These are phyloP conservation scores for Margaritifera margaritifera DNA, from an alignment of 2,888 invertebrate species.

Conservation along the genomic window DNA sequence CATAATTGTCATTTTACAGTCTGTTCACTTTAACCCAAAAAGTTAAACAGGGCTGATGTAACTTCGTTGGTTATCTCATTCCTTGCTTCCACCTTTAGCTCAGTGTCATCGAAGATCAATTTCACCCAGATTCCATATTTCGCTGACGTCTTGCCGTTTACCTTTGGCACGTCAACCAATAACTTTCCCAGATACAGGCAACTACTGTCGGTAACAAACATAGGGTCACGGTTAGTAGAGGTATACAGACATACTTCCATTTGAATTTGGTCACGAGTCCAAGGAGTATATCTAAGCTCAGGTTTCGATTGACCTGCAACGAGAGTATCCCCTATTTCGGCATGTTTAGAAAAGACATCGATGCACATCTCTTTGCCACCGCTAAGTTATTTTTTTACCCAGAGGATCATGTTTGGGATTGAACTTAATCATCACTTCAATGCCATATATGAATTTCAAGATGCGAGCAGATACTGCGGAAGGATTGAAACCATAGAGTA, in stretches of 20 bases:
- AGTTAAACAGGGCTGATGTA: conserved; percentile 1
- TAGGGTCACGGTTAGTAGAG: conserved; percentile 3
- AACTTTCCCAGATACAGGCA: conserved; percentile 6
- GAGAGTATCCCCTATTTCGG: too few species aligned
- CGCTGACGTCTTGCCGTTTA: too few species aligned
- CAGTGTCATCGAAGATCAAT: conserved; percentile 7
- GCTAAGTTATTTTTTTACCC: too few species aligned
- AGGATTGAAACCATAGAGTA: conserved; percentile 6
- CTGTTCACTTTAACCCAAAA: neutral
- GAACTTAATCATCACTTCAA: neutral
- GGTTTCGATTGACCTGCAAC: too few species aligned
- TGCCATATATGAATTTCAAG: conserved; percentile 9
- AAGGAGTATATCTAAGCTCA: neutral
- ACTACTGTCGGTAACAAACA: conserved; percentile 1
- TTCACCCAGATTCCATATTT: neutral
- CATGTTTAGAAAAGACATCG: too few species aligned
- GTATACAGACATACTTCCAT: conserved; percentile 4
- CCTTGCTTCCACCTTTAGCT: conserved; percentile 1
- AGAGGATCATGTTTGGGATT: too few species aligned
- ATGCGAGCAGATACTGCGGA: neutral
- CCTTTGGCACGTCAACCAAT: too few species aligned
- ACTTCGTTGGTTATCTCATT: neutral
- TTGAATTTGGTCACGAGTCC: neutral
- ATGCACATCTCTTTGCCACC: too few species aligned
- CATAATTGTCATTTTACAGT: too few species aligned